phyloP scores from a whole-genome alignment of 2,113 vertebrate genomes.

The Chloroceryle aenea region DNA sequence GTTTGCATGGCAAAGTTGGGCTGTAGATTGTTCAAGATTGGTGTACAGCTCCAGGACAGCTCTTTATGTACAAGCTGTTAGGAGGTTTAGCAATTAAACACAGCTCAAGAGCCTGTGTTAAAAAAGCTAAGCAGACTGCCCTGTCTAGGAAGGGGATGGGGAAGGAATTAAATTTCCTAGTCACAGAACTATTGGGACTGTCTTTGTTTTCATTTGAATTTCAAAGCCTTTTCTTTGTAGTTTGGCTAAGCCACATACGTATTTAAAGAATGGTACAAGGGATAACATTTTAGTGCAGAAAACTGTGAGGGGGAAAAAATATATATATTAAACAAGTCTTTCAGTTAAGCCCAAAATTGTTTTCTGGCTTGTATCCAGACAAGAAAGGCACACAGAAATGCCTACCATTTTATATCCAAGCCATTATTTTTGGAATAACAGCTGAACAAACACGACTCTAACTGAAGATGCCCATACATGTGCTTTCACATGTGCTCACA shows the following conservation, averaged over 20 bases:
- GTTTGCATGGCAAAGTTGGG: background rate
- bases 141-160: background rate
- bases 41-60: background rate
- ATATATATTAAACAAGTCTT: slow-evolving; percentile 1
- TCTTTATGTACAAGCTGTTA: fast-evolving
- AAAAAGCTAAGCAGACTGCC: background rate
- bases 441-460: background rate
- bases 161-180: background rate
- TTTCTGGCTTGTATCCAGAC: background rate
- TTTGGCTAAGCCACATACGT: background rate
- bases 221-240: background rate
- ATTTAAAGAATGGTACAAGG: background rate
- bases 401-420: background rate
- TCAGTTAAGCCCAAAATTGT: slow-evolving; percentile 23
- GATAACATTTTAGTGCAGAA: background rate
- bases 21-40: background rate
- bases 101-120: background rate
- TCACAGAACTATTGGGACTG: background rate
- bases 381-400: background rate
- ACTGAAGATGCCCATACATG: background rate
- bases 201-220: background rate
- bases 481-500: background rate
- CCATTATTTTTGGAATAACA: slow-evolving; percentile 21
- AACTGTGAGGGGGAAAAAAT: background rate
- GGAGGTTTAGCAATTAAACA: background rate